These are phyloP conservation scores for Tonatia bakeri DNA, from an alignment of 2,113 vertebrate species.

Conservation along the genomic window DNA sequence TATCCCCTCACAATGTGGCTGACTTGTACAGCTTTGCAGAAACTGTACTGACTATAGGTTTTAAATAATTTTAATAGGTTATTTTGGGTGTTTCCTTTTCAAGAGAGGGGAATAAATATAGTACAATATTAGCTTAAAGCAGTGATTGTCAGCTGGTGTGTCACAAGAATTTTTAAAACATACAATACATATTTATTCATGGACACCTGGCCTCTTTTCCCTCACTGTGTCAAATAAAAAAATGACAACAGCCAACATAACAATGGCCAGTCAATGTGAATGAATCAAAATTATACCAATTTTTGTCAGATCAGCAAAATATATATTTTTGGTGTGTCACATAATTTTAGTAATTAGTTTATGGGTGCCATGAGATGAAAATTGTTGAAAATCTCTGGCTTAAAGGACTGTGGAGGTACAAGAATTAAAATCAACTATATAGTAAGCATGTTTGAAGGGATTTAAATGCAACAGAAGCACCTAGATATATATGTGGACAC, in stretches of 20 bases:
- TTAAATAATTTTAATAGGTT: background rate
- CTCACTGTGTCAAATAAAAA: background rate
- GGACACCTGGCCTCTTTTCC: too few species aligned
- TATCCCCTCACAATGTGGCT: fast-evolving
- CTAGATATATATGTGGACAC: background rate
- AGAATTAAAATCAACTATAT: background rate
- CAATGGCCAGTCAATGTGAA: background rate
- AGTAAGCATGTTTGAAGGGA: background rate
- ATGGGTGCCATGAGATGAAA: too few species aligned
- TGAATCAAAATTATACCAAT: background rate
- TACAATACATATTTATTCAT: too few species aligned
- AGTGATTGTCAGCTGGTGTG: background rate
- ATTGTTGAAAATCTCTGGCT: background rate
- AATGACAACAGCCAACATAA: background rate
- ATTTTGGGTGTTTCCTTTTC: background rate
- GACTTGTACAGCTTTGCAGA: background rate
- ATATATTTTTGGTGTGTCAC: too few species aligned
- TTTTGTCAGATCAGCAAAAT: too few species aligned
- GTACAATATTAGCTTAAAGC: background rate
- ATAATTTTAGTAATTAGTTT: too few species aligned
- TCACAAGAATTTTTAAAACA: too few species aligned
- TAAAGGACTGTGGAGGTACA: background rate
- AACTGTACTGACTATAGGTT: background rate
- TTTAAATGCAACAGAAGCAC: background rate
- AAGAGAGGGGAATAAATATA: background rate